A percentile compares a stretch with the other conserved stretches of the same genome.
Conservation (phyloP, 2,113 vertebrate species). For the Gavia stellata region DNA sequence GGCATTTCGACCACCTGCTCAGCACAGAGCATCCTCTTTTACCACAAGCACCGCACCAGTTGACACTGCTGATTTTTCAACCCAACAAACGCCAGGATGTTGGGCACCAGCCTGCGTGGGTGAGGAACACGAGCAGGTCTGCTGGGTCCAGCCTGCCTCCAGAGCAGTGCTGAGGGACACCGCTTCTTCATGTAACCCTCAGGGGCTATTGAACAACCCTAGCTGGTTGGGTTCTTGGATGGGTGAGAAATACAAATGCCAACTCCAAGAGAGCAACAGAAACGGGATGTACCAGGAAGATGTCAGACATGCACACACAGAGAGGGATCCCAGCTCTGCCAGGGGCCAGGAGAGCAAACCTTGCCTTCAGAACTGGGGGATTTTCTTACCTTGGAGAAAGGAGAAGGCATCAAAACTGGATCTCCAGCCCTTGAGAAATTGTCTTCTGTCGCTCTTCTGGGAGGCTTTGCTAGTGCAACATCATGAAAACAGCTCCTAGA, state of each 20-base stretch:
- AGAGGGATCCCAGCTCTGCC: background rate
- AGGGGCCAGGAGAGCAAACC: background rate
- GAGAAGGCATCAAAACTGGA: background rate
- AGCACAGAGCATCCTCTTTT: background rate
- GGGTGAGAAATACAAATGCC: background rate
- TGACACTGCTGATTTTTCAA: background rate
- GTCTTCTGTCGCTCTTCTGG: background rate
- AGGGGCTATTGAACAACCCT: background rate
- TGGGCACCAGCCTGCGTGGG: accelerated
- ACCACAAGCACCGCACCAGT: background rate
- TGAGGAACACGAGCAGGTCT: background rate
- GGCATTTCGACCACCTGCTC: background rate
- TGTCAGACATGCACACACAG: accelerated
- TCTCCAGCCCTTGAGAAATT: background rate
- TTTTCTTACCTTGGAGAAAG: background rate
- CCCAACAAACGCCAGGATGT: too few relatives aligned
- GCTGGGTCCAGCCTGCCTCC: background rate
- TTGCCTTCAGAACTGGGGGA: background rate
- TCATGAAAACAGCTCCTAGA: background rate
- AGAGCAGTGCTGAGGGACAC: background rate
- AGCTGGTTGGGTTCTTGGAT: too few relatives aligned
- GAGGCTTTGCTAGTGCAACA: background rate
- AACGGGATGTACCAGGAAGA: background rate
- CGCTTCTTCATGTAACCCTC: background rate
- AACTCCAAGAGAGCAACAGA: background rate